A percentile compares a stretch with the other conserved stretches of the same genome.
Evolutionary conservation across 2,113 vertebrate genomes (phyloP).

Genomic region (Rousettus leschenaultii): DNA sequence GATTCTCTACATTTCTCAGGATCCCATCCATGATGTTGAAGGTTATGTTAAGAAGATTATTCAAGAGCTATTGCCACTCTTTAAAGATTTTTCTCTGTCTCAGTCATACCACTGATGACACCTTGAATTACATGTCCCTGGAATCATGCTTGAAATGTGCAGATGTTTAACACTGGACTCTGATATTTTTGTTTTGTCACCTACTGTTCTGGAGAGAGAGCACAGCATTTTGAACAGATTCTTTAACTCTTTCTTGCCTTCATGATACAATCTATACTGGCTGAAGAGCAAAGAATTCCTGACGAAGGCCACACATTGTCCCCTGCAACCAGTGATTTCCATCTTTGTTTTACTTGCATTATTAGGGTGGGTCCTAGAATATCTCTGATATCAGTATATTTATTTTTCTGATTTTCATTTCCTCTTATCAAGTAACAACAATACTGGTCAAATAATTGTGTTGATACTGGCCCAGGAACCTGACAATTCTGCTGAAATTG

Average conservation of each 20-base stretch:
- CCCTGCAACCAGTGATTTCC: not conserved
- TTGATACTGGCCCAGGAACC: not conserved
- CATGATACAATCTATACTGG: not conserved
- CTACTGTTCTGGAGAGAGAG: not conserved
- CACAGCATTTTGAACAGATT: not conserved
- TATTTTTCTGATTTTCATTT: not conserved
- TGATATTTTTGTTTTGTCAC: not conserved
- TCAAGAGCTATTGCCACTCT: not conserved
- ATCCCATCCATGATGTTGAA: slow-evolving; percentile 7
- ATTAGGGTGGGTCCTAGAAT: not conserved
- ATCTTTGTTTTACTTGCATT: not conserved
- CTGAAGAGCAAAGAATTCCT: not conserved
- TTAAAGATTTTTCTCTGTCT: slow-evolving; percentile 25
- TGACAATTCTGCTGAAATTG: not conserved
- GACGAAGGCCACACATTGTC: not conserved
- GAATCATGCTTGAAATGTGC: slow-evolving; percentile 1
- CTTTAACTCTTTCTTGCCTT: not conserved
- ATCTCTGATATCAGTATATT: not conserved
- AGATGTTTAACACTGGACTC: not conserved
- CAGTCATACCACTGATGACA: not conserved
- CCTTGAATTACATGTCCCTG: not conserved
- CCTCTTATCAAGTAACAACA: not conserved
- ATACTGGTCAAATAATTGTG: not conserved
- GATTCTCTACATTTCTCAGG: slow-evolving; percentile 38
- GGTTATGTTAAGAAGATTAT: slow-evolving; percentile 30